phyloP scores from a whole-genome alignment of 2,797 vertebrate species.

The Amazonetta brasiliensis region DNA sequence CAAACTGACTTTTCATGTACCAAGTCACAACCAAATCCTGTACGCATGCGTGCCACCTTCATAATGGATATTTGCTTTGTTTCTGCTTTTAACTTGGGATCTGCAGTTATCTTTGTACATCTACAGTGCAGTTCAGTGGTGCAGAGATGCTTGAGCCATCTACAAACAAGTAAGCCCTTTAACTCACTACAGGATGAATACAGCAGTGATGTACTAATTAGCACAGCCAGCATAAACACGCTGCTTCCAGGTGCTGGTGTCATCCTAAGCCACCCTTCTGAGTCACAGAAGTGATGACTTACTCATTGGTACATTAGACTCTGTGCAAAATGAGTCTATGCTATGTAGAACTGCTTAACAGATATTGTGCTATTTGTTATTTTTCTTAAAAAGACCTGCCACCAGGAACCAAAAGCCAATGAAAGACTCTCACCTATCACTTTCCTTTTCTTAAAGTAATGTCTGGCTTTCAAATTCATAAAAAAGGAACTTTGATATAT shows the following conservation, averaged over 20 bases:
- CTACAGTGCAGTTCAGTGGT: background rate
- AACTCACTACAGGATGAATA: background rate
- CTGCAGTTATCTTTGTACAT: background rate
- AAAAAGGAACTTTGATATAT: background rate
- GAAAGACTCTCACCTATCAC: background rate
- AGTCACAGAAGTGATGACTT: background rate
- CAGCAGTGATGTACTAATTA: background rate
- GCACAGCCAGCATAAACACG: background rate
- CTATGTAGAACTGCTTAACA: background rate
- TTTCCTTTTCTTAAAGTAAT: background rate
- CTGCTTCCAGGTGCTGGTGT: background rate
- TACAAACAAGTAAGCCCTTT: background rate
- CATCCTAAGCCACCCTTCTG: background rate
- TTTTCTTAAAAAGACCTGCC: background rate
- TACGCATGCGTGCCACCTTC: accelerated
- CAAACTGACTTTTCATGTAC: background rate
- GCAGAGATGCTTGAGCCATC: background rate
- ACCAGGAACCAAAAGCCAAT: background rate
- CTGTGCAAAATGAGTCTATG: background rate
- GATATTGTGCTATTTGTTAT: background rate
- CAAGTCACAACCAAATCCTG: background rate
- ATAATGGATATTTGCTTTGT: background rate
- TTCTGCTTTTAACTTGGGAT: background rate
- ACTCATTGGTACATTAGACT: background rate
- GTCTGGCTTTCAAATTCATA: background rate